Evolutionary conservation across 2,888 invertebrate species (phyloP).

Genomic region (Taenaris catops): DNA sequence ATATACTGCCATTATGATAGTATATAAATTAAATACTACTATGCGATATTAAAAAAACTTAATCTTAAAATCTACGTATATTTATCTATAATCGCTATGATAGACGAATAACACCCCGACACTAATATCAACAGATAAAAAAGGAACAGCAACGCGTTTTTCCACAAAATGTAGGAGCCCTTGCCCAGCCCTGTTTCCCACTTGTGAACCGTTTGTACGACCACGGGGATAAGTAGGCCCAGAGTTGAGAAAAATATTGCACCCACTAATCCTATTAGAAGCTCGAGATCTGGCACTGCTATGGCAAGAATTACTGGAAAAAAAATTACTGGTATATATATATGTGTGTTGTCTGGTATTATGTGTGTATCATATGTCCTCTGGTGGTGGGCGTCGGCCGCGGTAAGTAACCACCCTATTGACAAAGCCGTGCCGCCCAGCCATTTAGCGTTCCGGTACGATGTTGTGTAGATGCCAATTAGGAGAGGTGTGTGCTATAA

Average conservation of each 20-base stretch:
- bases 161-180: constrained; percentile 82
- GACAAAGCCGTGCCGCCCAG: no score
- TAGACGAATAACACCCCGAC: constrained; percentile 54
- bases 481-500: no score
- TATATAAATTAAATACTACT: no score
- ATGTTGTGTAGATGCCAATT: no score
- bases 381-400: no score
- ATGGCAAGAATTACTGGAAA: constrained; percentile 85
- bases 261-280: constrained; percentile 93
- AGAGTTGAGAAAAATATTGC: constrained; percentile 86
- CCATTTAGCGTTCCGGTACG: no score
- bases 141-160: constrained; percentile 73
- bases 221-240: constrained; percentile 87
- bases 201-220: constrained; percentile 85
- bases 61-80: constrained; percentile 9
- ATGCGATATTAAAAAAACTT: no score
- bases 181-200: constrained; percentile 84
- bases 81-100: constrained; percentile 38
- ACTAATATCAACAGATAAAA: constrained; percentile 51
- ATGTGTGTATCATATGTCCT: no score
- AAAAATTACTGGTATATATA: constrained; percentile 20
- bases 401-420: no score
- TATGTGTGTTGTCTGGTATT: neutral
- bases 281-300: constrained; percentile 89
- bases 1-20: no score